A percentile compares a stretch with the other conserved stretches of the same genome.
These are phyloP conservation scores for Heliconius hortense DNA, from an alignment of 2,888 invertebrate species.

Conservation along the genomic window DNA sequence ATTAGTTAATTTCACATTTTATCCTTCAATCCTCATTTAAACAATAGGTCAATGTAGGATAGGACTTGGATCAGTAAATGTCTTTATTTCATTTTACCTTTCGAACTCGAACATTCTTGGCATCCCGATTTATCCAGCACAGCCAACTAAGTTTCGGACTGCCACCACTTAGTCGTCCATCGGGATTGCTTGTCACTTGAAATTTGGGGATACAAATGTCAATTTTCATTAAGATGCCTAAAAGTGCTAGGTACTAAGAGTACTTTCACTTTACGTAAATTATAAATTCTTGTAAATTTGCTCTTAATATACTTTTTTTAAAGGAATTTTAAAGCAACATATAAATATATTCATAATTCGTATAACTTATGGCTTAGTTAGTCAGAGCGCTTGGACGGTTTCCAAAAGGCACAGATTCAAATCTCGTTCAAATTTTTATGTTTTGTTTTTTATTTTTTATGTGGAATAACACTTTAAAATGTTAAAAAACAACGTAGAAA, in stretches of 20 bases:
- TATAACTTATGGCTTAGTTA: too few relatives aligned
- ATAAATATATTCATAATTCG: too few relatives aligned
- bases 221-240: neutral
- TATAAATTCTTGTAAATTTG: neutral
- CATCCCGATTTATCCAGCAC: neutral
- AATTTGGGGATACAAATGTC: constrained; percentile 4
- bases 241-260: neutral
- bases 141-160: neutral
- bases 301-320: neutral
- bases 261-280: neutral
- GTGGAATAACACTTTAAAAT: too few relatives aligned
- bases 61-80: neutral
- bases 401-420: too few relatives aligned
- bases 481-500: neutral
- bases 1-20: neutral
- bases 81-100: neutral
- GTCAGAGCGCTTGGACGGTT: too few relatives aligned
- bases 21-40: neutral
- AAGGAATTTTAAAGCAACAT: neutral
- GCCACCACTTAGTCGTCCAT: neutral
- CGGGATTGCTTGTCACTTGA: neutral
- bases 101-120: neutral
- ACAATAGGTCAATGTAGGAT: neutral
- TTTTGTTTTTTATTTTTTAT: too few relatives aligned
- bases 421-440: too few relatives aligned